Conservation (phyloP, 2,888 invertebrate species). For the Epinotia brunnichana region DNA sequence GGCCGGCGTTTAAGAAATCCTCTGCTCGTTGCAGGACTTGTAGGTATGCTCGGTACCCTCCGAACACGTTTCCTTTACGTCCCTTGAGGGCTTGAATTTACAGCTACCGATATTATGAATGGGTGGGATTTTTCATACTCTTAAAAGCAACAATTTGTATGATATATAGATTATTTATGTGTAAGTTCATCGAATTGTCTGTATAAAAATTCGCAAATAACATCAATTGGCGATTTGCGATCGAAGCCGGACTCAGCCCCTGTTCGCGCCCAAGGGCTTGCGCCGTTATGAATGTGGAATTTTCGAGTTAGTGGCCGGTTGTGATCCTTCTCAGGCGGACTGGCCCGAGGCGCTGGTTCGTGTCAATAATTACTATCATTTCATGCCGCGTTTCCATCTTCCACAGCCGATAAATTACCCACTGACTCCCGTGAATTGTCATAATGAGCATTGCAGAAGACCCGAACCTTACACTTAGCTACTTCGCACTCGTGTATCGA, state of each 20-base stretch:
- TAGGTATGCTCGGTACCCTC: conserved; percentile 17
- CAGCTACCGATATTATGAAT: conserved; percentile 39
- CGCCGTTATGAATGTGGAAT: conserved; percentile 78
- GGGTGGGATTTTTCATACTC: conserved; percentile 30
- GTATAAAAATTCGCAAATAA: conserved; percentile 61
- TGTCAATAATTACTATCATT: conserved; percentile 83
- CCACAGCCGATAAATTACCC: conserved; percentile 71
- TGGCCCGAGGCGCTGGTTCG: conserved; percentile 68
- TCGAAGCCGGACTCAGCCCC: conserved; percentile 59
- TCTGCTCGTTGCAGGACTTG: conserved; percentile 19
- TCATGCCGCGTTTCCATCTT: conserved; percentile 70
- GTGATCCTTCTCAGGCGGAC: conserved; percentile 69
- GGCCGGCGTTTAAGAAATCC: conserved; percentile 42
- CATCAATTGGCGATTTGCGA: conserved; percentile 63
- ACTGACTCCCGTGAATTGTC: conserved; percentile 77
- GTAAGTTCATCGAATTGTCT: conserved; percentile 56
- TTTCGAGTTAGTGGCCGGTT: conserved; percentile 78
- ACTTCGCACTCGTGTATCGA: conserved; percentile 51
- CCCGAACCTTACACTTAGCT: conserved; percentile 62
- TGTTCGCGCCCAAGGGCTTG: conserved; percentile 68
- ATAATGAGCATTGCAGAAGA: conserved; percentile 72
- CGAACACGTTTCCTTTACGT: conserved; percentile 21
- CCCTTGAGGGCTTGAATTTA: conserved; percentile 26
- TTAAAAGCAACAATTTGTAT: conserved; percentile 35
- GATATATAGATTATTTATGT: conserved; percentile 51